Percentiles rank a stretch among this genome's conserved stretches.
Evolutionary conservation across 2,113 vertebrate genomes (phyloP).

Genomic region (Theropithecus gelada): DNA sequence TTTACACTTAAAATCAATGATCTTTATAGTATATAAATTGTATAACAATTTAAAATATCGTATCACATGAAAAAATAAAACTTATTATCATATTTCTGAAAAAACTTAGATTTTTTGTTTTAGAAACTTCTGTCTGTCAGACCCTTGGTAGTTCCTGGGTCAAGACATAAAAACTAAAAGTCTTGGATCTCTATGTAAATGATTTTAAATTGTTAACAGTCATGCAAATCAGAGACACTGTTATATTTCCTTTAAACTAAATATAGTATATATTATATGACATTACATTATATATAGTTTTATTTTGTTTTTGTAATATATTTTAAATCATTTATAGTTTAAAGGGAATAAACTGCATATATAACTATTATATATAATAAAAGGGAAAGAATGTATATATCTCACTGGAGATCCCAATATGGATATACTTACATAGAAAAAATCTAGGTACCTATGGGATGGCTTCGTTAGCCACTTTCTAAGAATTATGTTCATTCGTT

Average conservation of each 20-base stretch:
- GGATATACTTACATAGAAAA: not conserved
- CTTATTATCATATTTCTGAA: not conserved
- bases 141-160: not conserved
- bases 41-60: not conserved
- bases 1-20: not conserved
- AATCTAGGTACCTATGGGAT: not conserved
- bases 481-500: not conserved
- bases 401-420: not conserved
- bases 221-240: not conserved
- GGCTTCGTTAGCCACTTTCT: not conserved
- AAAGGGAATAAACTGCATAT: not conserved
- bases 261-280: not conserved
- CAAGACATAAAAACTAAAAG: not conserved
- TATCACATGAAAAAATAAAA: not conserved
- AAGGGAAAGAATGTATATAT: not conserved
- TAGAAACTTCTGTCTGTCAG: not conserved
- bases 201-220: not conserved
- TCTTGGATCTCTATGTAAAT: not conserved
- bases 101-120: not conserved
- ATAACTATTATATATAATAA: not conserved
- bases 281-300: not conserved
- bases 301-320: not conserved
- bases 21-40: not conserved
- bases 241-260: not conserved
- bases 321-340: not conserved